Percentiles rank a stretch among this genome's conserved stretches.
These are phyloP conservation scores for Hirudo medicinalis DNA, from an alignment of 1,140 invertebrate species.

Conservation along the genomic window DNA sequence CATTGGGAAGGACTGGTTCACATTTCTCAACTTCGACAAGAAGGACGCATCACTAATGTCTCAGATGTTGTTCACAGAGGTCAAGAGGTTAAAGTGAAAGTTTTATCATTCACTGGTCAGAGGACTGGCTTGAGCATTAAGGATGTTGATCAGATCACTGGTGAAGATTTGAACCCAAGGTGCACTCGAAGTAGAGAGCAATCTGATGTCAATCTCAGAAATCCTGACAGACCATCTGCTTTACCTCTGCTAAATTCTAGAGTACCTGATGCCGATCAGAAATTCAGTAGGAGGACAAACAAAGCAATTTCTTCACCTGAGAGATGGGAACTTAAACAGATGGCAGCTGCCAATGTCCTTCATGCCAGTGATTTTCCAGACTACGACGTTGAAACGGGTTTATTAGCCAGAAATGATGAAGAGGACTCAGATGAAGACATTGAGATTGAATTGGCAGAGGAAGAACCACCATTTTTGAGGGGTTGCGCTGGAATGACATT, in stretches of 20 bases:
- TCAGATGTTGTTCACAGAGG: conserved; percentile 81
- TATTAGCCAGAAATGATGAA: conserved; percentile 39
- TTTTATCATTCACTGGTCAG: conserved; percentile 68
- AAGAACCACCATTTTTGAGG: conserved; percentile 87
- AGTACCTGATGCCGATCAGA: conserved; percentile 31
- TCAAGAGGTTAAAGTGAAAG: conserved; percentile 67
- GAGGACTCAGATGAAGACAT: conserved; percentile 74
- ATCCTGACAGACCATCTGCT: conserved; percentile 41
- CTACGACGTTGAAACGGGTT: conserved; percentile 46
- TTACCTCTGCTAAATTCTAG: conserved; percentile 30
- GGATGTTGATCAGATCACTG: conserved; percentile 89
- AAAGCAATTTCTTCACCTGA: conserved; percentile 88
- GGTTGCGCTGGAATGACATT: conserved; percentile 48
- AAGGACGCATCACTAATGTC: conserved; percentile 85
- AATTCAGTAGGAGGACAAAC: conserved; percentile 66
- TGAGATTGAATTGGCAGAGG: conserved; percentile 96
- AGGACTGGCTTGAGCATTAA: conserved; percentile 96
- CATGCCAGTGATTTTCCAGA: conserved; percentile 43
- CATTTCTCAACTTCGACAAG: conserved; percentile 71
- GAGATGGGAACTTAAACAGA: conserved; percentile 56
- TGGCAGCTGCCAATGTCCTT: conserved; percentile 63
- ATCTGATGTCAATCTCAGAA: conserved; percentile 30
- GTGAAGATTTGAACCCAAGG: conserved; percentile 79
- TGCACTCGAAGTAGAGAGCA: conserved; percentile 24
- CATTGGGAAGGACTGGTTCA: conserved; percentile 91